Evolutionary conservation across 2,888 invertebrate genomes (phyloP).

Genomic region (Deilephila porcellus): DNA sequence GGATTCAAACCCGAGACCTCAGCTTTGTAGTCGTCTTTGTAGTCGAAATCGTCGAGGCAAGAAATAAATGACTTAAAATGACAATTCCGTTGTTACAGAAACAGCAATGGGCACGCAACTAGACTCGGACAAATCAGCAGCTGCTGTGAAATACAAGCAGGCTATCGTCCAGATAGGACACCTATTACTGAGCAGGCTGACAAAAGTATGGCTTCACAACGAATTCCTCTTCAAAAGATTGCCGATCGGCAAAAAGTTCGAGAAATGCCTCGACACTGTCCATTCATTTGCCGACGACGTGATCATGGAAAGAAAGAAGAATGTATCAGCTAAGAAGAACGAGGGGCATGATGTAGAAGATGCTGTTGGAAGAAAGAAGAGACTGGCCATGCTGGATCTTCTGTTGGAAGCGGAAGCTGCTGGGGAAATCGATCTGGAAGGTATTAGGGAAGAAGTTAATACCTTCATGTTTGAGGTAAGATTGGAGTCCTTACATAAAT

Average conservation of each 20-base stretch:
- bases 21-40: too few relatives aligned
- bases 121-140: constrained; percentile 64
- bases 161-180: constrained; percentile 75
- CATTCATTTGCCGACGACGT: constrained; percentile 84
- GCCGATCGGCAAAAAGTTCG: constrained; percentile 75
- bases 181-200: constrained; percentile 55
- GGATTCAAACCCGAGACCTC: too few relatives aligned
- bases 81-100: constrained; percentile 58
- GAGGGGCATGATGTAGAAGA: constrained; percentile 23
- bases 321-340: constrained; percentile 33
- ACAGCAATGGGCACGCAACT: constrained; percentile 87
- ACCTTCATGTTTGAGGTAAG: constrained; percentile 90
- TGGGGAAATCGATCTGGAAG: constrained; percentile 84
- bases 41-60: background rate
- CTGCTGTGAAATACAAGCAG: constrained; percentile 76
- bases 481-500: background rate
- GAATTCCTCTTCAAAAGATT: constrained; percentile 79
- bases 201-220: constrained; percentile 84
- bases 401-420: constrained; percentile 85
- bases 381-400: constrained; percentile 87
- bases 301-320: constrained; percentile 74
- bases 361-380: constrained; percentile 64
- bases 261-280: constrained; percentile 71
- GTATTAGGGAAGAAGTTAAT: constrained; percentile 89
- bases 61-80: background rate